These are phyloP conservation scores for Corythaixoides concolor DNA, from an alignment of 2,113 vertebrate genomes.

Conservation along the genomic window DNA sequence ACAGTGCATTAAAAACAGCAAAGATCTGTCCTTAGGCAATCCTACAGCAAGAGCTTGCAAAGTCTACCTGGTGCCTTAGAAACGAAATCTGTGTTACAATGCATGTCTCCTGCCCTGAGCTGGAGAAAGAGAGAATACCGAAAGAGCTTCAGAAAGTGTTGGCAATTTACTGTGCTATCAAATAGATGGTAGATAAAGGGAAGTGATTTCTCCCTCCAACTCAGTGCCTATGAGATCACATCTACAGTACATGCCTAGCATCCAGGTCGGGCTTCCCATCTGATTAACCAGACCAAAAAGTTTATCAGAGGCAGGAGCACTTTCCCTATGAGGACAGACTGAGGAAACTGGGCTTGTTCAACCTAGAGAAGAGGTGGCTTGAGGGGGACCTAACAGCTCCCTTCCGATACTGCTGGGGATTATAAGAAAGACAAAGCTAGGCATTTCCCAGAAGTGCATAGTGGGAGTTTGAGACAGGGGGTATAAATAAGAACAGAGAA, in stretches of 20 bases:
- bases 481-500: not conserved
- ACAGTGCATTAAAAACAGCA: not conserved
- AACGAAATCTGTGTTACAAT: not conserved
- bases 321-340: not conserved
- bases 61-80: not conserved
- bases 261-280: not conserved
- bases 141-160: not conserved
- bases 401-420: not conserved
- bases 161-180: not conserved
- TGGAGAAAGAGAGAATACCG: not conserved
- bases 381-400: not conserved
- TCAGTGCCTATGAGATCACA: not conserved
- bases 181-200: not conserved
- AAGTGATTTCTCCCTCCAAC: not conserved
- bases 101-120: not conserved
- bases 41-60: not conserved
- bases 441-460: accelerated
- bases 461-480: not conserved
- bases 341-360: not conserved
- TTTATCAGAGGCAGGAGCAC: not conserved
- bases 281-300: not conserved
- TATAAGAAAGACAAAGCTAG: not conserved
- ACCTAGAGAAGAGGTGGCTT: not conserved
- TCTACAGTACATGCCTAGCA: not conserved
- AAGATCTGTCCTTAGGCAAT: conserved; percentile 5